Conservation (phyloP, 2,113 vertebrate species). For the Collichthys lucidus region DNA sequence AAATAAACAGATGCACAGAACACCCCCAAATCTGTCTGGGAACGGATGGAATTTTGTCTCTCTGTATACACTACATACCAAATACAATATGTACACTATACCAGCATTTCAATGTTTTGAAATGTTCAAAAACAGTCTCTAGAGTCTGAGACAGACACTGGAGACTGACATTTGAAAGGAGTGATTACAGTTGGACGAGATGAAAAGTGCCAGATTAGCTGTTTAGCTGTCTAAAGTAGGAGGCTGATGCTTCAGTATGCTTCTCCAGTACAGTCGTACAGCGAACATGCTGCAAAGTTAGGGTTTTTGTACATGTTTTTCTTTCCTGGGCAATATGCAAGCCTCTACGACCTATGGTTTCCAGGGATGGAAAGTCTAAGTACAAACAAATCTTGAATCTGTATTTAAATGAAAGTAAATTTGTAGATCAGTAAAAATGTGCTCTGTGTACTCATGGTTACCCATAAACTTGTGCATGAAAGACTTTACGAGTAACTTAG, state of each 20-base stretch:
- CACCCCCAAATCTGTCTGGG: background rate
- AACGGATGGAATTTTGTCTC: background rate
- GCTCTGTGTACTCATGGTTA: background rate
- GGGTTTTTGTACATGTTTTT: background rate
- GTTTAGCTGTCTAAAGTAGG: too few relatives aligned
- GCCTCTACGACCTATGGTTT: background rate
- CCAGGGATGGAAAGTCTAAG: background rate
- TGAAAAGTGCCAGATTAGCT: background rate
- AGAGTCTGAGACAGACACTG: background rate
- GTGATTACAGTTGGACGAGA: background rate
- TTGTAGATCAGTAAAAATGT: background rate
- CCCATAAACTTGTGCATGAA: background rate
- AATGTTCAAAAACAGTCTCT: background rate
- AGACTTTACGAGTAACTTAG: background rate
- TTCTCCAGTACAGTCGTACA: background rate
- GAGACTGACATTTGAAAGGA: background rate
- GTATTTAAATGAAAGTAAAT: background rate
- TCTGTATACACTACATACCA: background rate
- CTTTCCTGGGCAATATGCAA: background rate
- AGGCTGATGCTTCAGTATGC: background rate
- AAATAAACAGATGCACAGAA: background rate
- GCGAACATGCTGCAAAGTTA: background rate
- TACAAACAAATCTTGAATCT: background rate
- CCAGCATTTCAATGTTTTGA: background rate
- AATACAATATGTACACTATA: too few relatives aligned